phyloP scores from a whole-genome alignment of 2,888 invertebrate genomes.

The Syrista parreyssii region DNA sequence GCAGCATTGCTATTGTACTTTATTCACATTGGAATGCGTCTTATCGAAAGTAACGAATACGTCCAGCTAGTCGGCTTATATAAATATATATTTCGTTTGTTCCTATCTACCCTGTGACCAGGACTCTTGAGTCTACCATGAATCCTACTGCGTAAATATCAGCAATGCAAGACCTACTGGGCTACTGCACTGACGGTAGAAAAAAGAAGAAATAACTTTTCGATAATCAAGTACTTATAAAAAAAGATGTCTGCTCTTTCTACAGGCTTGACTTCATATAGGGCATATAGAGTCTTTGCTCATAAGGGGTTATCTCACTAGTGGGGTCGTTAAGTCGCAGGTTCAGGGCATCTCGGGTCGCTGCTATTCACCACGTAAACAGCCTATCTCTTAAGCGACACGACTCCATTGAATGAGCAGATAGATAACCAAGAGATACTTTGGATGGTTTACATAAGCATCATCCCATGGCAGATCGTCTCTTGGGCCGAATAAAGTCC shows the following conservation, averaged over 20 bases:
- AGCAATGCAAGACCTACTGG: background rate
- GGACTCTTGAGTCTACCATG: background rate
- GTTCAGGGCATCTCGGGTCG: slow-evolving; percentile 50
- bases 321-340: slow-evolving; percentile 10
- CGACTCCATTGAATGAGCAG: slow-evolving; percentile 18
- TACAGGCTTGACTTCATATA: background rate
- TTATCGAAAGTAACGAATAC: slow-evolving; percentile 13
- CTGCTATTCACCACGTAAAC: slow-evolving; percentile 55
- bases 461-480: background rate
- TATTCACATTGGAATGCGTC: slow-evolving; percentile 37
- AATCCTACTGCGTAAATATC: background rate
- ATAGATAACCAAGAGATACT: background rate
- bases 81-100: background rate
- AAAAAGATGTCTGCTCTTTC: background rate
- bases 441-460: background rate
- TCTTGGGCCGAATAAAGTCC: background rate
- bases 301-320: slow-evolving; percentile 6
- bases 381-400: slow-evolving; percentile 44
- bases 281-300: background rate
- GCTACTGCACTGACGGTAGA: background rate
- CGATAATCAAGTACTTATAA: background rate
- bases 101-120: background rate
- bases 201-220: background rate
- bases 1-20: slow-evolving; percentile 19
- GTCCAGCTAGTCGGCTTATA: background rate